These are phyloP conservation scores for Anser cygnoides DNA, from an alignment of 2,113 vertebrate genomes.

Conservation along the genomic window DNA sequence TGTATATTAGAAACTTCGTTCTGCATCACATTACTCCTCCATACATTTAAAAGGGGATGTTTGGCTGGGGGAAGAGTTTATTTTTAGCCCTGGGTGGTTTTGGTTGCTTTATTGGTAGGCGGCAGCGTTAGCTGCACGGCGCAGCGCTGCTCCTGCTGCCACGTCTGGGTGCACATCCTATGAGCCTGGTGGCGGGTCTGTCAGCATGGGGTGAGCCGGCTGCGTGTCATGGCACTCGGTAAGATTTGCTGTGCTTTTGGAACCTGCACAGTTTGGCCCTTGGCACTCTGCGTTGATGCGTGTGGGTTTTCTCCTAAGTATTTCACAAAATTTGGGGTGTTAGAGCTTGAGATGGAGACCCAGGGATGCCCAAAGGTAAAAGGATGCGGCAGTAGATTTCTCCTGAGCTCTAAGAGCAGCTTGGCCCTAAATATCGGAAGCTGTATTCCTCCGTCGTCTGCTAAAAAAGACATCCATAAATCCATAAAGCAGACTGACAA, in stretches of 20 bases:
- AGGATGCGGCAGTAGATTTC: not conserved
- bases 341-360: not conserved
- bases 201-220: not conserved
- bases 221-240: not conserved
- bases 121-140: not conserved
- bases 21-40: not conserved
- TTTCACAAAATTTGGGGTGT: not conserved
- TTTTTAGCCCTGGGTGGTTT: slow-evolving; percentile 21
- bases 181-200: not conserved
- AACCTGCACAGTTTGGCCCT: not conserved
- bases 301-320: not conserved
- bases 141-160: not conserved
- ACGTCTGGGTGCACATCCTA: not conserved
- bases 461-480: not conserved
- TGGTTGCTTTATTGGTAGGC: not conserved
- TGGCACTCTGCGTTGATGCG: not conserved
- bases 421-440: not conserved
- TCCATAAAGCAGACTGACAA: not conserved
- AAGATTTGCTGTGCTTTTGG: not conserved
- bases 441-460: not conserved
- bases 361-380: not conserved
- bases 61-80: slow-evolving; percentile 16
- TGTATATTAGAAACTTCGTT: not conserved
- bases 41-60: not conserved
- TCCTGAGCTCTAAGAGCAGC: not conserved